These are phyloP conservation scores for Mystacornis crossleyi DNA, from an alignment of 2,113 vertebrate species.

Conservation along the genomic window DNA sequence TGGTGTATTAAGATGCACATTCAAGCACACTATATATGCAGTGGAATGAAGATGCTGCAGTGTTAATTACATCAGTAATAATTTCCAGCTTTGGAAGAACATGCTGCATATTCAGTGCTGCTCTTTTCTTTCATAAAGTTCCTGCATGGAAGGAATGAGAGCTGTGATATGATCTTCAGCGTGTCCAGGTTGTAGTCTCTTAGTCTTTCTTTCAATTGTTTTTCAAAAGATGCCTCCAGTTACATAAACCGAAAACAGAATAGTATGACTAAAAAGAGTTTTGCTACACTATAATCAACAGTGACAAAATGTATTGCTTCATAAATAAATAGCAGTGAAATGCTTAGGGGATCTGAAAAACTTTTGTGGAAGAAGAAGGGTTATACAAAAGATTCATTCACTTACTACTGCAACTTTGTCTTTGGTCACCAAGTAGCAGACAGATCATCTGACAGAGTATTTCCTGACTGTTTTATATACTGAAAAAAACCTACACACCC, in stretches of 20 bases:
- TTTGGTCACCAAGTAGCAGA: not conserved
- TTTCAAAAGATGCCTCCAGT: not conserved
- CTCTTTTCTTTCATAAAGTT: not conserved
- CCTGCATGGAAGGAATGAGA: not conserved
- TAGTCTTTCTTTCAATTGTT: not conserved
- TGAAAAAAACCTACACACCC: not conserved
- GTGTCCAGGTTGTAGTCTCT: not conserved
- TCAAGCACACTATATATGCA: not conserved
- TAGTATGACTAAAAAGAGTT: not conserved
- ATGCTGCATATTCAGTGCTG: fast-evolving
- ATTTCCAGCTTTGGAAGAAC: not conserved
- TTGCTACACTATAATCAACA: not conserved
- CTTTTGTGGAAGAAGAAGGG: not conserved
- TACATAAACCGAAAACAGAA: not conserved
- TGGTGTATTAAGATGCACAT: not conserved
- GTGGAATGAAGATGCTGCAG: not conserved
- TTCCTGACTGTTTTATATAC: not conserved
- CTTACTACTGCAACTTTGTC: not conserved
- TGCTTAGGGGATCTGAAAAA: not conserved
- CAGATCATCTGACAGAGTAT: not conserved
- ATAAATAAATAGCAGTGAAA: not conserved
- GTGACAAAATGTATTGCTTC: not conserved
- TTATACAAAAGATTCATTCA: not conserved
- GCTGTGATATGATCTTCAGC: not conserved
- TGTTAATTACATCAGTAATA: not conserved